phyloP scores from a whole-genome alignment of 2,113 vertebrate genomes.

The Rhinolophus ferrumequinum region DNA sequence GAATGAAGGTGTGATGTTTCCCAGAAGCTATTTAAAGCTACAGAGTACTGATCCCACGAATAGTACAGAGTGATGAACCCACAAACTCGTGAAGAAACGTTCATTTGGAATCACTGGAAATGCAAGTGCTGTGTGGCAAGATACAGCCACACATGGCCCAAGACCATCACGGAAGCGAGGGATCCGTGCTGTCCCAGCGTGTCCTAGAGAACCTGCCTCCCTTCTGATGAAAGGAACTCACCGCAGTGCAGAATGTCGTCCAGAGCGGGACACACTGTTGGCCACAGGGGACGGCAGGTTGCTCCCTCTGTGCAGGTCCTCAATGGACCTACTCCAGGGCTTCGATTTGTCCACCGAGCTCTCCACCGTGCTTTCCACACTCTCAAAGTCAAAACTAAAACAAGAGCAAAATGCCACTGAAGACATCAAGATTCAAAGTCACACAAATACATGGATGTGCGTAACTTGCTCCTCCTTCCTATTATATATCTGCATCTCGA shows the following conservation, averaged over 20 bases:
- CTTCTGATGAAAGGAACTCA: constrained; percentile 72
- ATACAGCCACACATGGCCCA: fast-evolving
- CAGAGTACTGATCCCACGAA: neutral
- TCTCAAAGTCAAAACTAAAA: constrained; percentile 95
- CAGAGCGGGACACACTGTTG: constrained; percentile 90
- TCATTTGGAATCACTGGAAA: neutral
- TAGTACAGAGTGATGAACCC: neutral
- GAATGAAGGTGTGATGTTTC: neutral
- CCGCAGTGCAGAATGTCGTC: constrained; percentile 94
- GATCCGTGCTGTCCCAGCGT: neutral
- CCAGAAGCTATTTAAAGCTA: neutral
- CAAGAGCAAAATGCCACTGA: neutral
- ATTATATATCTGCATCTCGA: neutral
- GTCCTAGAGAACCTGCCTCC: fast-evolving
- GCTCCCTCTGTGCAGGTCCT: constrained; percentile 94
- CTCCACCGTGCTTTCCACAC: constrained; percentile 92
- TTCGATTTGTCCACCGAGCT: constrained; percentile 93
- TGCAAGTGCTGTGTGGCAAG: neutral
- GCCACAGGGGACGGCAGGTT: constrained; percentile 92
- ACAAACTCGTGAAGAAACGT: neutral
- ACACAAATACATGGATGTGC: fast-evolving
- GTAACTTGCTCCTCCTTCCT: fast-evolving
- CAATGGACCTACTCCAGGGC: constrained; percentile 96
- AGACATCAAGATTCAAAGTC: neutral
- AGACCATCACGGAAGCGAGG: neutral